Evolutionary conservation across 2,888 invertebrate genomes (phyloP).

Genomic region (Netelia virgata): DNA sequence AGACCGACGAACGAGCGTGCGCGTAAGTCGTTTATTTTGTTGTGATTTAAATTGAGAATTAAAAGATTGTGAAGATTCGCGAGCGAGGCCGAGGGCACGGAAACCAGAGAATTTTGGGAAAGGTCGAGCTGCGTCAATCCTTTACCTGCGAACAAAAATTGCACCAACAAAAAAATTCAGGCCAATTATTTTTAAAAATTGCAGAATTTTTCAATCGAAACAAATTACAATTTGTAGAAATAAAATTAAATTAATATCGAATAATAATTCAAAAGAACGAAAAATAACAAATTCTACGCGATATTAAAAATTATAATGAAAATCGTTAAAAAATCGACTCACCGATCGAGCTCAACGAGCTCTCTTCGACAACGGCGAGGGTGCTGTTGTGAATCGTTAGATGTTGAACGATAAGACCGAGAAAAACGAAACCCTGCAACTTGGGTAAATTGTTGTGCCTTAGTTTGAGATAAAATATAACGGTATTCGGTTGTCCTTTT

Average conservation of each 20-base stretch:
- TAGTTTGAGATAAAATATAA: slow-evolving; percentile 95
- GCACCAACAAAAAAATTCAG: background rate
- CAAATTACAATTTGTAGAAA: too few relatives aligned
- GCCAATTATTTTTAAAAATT: background rate
- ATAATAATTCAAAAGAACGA: background rate
- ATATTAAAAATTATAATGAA: background rate
- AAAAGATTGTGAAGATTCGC: slow-evolving; percentile 93
- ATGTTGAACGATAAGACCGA: slow-evolving; percentile 95
- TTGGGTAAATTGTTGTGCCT: slow-evolving; percentile 94
- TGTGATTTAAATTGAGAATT: slow-evolving; percentile 95
- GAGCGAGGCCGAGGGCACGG: slow-evolving; percentile 93
- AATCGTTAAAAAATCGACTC: slow-evolving; percentile 77
- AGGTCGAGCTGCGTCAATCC: slow-evolving; percentile 95
- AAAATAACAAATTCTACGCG: background rate
- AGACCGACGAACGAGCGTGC: slow-evolving; percentile 94
- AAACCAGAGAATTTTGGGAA: slow-evolving; percentile 93
- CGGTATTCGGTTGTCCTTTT: slow-evolving; percentile 91
- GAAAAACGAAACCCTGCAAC: slow-evolving; percentile 93
- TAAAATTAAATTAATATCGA: background rate
- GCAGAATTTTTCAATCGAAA: background rate
- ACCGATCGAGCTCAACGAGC: slow-evolving; percentile 95
- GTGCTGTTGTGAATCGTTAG: slow-evolving; percentile 96
- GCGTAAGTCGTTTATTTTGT: slow-evolving; percentile 92
- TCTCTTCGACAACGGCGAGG: slow-evolving; percentile 94
- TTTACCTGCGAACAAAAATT: slow-evolving; percentile 87